phyloP scores from a whole-genome alignment of 2,797 vertebrate genomes.

The Danio aesculapii region DNA sequence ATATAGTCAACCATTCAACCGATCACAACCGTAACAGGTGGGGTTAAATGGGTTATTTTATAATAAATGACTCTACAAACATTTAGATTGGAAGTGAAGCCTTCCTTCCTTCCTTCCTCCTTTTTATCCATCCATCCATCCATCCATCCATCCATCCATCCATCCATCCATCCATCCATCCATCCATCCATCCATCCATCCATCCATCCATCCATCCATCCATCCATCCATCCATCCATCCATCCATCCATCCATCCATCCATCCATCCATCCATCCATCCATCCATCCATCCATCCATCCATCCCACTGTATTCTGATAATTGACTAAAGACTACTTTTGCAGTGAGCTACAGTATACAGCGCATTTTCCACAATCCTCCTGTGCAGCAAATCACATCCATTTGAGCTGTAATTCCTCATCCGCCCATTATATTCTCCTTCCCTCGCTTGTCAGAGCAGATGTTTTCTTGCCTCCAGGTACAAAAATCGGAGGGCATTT shows the following conservation, averaged over 20 bases:
- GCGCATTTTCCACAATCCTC: not conserved
- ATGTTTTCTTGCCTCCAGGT: constrained; percentile 44
- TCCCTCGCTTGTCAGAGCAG: constrained; percentile 18
- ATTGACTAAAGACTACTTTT: not conserved
- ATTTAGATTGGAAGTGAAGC: not conserved
- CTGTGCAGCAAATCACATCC: constrained; percentile 1
- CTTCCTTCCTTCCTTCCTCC: not conserved
- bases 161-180: too few species aligned
- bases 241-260: not conserved
- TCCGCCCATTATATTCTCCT: not conserved
- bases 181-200: not conserved
- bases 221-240: not conserved
- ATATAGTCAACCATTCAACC: too few species aligned
- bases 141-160: not conserved
- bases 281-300: not conserved
- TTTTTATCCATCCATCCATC: not conserved
- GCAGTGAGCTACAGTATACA: not conserved
- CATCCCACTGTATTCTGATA: not conserved
- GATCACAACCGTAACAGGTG: not conserved
- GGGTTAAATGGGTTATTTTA: not conserved
- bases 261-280: not conserved
- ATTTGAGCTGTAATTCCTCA: constrained; percentile 10
- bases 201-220: not conserved
- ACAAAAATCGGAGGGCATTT: constrained; percentile 36
- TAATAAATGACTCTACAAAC: not conserved